Percentiles rank a stretch among this genome's conserved stretches.
Conservation (phyloP, 2,113 vertebrate species). For the Loxodonta africana region DNA sequence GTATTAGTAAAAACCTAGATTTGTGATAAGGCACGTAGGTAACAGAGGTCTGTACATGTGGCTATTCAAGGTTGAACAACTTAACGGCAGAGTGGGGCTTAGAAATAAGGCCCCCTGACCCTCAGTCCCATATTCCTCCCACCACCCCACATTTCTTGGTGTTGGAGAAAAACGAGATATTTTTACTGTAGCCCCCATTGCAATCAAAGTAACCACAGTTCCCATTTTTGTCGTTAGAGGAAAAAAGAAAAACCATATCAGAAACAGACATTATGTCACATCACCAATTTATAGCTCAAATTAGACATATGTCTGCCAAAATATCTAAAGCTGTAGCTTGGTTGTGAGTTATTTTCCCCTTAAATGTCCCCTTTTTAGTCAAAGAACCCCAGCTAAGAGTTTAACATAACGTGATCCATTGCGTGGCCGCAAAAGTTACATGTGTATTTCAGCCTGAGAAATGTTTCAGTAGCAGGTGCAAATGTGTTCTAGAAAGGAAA, state of each 20-base stretch:
- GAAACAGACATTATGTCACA: neutral
- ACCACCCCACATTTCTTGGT: neutral
- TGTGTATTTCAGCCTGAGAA: neutral
- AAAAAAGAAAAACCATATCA: neutral
- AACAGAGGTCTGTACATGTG: neutral
- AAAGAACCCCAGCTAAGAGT: neutral
- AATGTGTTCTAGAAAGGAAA: neutral
- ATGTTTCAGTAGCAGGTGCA: neutral
- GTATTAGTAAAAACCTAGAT: neutral
- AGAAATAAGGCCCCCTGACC: neutral
- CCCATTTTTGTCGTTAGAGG: neutral
- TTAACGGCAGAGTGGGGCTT: neutral
- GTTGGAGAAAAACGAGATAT: neutral
- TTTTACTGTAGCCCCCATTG: neutral
- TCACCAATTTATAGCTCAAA: neutral
- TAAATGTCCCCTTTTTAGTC: neutral
- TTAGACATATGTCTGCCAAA: neutral
- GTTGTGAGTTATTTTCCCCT: slow-evolving; percentile 13
- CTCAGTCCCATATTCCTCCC: neutral
- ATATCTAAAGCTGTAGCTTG: slow-evolving; percentile 28
- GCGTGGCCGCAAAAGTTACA: neutral
- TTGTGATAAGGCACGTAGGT: neutral
- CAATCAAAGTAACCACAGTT: neutral
- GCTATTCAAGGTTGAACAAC: neutral
- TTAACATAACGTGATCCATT: neutral